A percentile compares a stretch with the other conserved stretches of the same genome.
Conservation (phyloP, 2,888 invertebrate species). For the Agonopterix subpropinquella region DNA sequence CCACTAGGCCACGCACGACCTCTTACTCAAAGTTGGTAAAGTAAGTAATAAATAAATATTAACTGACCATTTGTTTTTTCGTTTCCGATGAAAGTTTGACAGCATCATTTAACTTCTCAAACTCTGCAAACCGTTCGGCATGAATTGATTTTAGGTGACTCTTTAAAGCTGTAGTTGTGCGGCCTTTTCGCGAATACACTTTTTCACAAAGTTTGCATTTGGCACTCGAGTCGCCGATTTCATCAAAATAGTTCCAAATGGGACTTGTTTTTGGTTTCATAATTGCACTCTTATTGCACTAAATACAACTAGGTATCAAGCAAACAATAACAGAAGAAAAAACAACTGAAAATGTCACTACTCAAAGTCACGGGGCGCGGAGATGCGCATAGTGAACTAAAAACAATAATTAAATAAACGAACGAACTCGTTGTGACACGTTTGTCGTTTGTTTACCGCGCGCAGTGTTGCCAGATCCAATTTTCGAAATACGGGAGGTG, state of each 20-base stretch:
- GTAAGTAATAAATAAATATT: slow-evolving; percentile 9
- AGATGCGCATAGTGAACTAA: slow-evolving; percentile 7
- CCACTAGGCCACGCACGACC: too few relatives aligned
- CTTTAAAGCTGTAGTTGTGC: slow-evolving; percentile 18
- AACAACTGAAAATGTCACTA: slow-evolving; percentile 6
- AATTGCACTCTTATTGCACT: too few relatives aligned
- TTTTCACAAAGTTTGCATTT: slow-evolving; percentile 14
- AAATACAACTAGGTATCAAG: too few relatives aligned
- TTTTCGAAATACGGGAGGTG: too few relatives aligned
- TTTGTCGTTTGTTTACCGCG: slow-evolving; percentile 6
- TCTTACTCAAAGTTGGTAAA: too few relatives aligned
- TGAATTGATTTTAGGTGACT: slow-evolving; percentile 20
- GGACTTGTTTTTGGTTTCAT: too few relatives aligned
- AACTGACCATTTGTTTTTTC: slow-evolving; percentile 14
- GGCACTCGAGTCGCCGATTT: neutral
- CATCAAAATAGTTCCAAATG: too few relatives aligned
- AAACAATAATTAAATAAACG: neutral
- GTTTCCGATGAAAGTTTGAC: slow-evolving; percentile 13
- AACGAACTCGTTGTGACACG: slow-evolving; percentile 7
- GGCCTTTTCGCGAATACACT: slow-evolving; percentile 19
- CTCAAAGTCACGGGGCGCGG: slow-evolving; percentile 1
- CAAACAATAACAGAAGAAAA: neutral
- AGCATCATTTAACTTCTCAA: slow-evolving; percentile 12
- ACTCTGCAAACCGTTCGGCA: slow-evolving; percentile 14
- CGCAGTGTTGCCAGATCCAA: too few relatives aligned